Base-by-base conservation (phyloP, 2,113 vertebrate species). In the Hipposideros armiger region DNA sequence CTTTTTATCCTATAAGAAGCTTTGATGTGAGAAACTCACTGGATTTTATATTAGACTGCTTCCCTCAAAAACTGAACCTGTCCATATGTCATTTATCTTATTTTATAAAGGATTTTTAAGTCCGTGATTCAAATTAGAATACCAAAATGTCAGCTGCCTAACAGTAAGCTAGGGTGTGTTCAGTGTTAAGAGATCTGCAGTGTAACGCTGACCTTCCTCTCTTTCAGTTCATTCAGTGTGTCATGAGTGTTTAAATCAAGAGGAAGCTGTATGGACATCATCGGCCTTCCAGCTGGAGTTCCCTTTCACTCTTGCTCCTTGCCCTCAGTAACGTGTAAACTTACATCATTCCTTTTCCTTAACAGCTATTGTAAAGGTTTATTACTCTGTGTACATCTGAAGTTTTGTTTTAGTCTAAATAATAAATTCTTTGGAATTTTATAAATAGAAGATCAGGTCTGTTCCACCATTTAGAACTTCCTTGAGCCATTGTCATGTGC, bases 201-300 rank as follows among this genome's bases (percentile, higher is more conserved):
- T 22, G 0, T 97, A 80, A 97, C 5, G 13, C 74, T 47, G 81
- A 28, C 1, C 92, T 93, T 13, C 97, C 97, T 97, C 74, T 97
- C 52, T 98, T 98, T 30, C 96, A 99, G 99, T 99, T 99, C 97
- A 99, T 99, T 91, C 98, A 98, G 89, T 98, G 98, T 88, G 98
- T 99, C 66, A 99, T 99, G 98, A 98, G 98, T 76, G 70, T 99
- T 96, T 99, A 87, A 98, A 84, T 36, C 90, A 42, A 78, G 91
- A 52, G 95, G 96, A 81, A 64, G 0, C 0, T 40, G 70, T 30
- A 60, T 80, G 82, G 94, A 74, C 60, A 7, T 1, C 0, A 73
- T 58, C 80, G 72, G 96, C 98, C 98, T 98, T 98, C 98, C 97
- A 50, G 11, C 92, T 78, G 78, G 78, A 94, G 45, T 87, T 95